A percentile compares a stretch with the other conserved stretches of the same genome.
Evolutionary conservation across 2,888 invertebrate genomes (phyloP).

Genomic region (Dynastes grantii): DNA sequence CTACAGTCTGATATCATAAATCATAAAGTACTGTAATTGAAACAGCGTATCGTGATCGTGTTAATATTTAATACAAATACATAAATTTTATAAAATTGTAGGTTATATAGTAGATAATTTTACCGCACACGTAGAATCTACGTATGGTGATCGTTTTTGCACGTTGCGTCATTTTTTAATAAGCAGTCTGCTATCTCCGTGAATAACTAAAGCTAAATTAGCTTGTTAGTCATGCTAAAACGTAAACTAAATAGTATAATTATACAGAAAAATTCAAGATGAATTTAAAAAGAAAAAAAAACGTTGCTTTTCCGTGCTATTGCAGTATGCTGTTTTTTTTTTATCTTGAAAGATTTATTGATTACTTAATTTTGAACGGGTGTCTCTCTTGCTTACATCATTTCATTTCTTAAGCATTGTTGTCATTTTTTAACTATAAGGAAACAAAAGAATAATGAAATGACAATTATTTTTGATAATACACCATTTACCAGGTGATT

Average conservation of each 20-base stretch:
- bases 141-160: conserved; percentile 19
- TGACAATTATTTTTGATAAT: too few relatives aligned
- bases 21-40: background rate
- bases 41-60: background rate
- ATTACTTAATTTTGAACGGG: background rate
- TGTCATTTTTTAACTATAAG: too few relatives aligned
- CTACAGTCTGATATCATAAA: background rate
- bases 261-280: background rate
- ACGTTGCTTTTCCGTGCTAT: background rate
- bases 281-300: background rate
- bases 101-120: conserved; percentile 10
- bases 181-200: conserved; percentile 24
- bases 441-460: background rate
- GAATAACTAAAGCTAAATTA: conserved; percentile 42
- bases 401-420: background rate
- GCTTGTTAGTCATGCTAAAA: conserved; percentile 38
- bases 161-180: conserved; percentile 44
- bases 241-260: background rate
- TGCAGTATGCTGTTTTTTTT: background rate
- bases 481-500: too few relatives aligned
- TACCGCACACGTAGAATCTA: conserved; percentile 6
- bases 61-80: background rate
- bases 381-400: background rate
- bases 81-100: background rate
- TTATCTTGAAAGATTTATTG: conserved; percentile 7